These are phyloP conservation scores for Rhynchopsitta pachyrhyncha DNA, from an alignment of 2,113 vertebrate genomes.

Conservation along the genomic window DNA sequence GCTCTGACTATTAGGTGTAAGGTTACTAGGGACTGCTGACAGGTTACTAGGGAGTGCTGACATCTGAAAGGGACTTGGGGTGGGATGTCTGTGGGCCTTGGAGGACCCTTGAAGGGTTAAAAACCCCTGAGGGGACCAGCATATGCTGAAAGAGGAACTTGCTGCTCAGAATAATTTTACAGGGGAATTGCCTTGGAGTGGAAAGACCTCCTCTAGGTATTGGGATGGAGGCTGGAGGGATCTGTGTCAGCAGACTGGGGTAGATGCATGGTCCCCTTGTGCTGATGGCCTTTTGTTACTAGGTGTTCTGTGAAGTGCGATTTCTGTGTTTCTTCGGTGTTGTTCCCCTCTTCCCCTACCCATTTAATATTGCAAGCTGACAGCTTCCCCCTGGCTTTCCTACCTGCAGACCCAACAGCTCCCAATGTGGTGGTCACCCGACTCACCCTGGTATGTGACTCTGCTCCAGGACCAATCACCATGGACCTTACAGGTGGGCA, in stretches of 20 bases:
- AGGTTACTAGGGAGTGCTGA: neutral
- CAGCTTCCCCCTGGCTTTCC: neutral
- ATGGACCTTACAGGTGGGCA: slow-evolving; percentile 83
- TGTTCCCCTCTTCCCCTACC: fast-evolving
- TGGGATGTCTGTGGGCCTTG: neutral
- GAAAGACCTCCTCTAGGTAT: neutral
- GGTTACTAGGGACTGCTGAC: neutral
- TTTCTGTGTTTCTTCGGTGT: neutral
- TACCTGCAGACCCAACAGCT: slow-evolving; percentile 74
- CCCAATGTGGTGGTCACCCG: slow-evolving; percentile 82
- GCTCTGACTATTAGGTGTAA: neutral
- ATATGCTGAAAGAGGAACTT: neutral
- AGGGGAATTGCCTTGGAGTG: neutral
- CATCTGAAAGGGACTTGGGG: neutral
- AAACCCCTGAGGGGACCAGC: neutral
- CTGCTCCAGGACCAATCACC: slow-evolving; percentile 79
- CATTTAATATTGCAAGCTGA: neutral
- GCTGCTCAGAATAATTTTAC: neutral
- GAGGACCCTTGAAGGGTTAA: neutral
- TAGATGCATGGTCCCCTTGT: neutral
- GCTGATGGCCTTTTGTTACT: neutral
- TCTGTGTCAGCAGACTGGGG: neutral
- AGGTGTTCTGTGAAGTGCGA: neutral
- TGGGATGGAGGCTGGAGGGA: neutral
- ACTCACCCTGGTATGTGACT: slow-evolving; percentile 79